These are phyloP conservation scores for Diploptera punctata DNA, from an alignment of 2,888 invertebrate species.

Conservation along the genomic window DNA sequence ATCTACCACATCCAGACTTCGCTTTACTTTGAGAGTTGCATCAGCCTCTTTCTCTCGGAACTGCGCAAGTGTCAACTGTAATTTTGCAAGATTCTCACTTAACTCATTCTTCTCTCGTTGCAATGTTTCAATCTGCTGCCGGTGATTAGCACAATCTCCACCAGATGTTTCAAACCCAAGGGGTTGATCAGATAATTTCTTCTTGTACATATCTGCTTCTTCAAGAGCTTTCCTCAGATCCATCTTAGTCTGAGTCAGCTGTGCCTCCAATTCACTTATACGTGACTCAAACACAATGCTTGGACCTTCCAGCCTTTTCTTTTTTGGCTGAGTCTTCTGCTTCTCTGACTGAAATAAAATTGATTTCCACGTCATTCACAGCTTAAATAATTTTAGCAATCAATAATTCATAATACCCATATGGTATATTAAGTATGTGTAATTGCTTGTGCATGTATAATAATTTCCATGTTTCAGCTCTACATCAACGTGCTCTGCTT, in stretches of 20 bases:
- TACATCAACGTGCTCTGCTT: no score
- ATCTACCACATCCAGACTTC: constrained; percentile 73
- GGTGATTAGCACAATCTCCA: background rate
- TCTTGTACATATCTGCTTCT: constrained; percentile 63
- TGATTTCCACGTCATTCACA: no score
- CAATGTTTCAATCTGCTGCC: constrained; percentile 18
- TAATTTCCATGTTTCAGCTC: background rate
- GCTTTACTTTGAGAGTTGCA: constrained; percentile 68
- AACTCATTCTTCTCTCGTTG: constrained; percentile 69
- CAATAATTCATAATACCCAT: background rate
- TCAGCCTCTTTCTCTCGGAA: constrained; percentile 68
- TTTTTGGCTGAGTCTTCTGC: constrained; percentile 48
- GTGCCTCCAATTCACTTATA: constrained; percentile 84
- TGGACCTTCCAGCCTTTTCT: constrained; percentile 67
- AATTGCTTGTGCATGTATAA: background rate
- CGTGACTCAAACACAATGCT: constrained; percentile 84
- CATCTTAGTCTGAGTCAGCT: constrained; percentile 77
- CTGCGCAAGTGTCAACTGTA: constrained; percentile 69
- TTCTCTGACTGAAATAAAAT: constrained; percentile 36
- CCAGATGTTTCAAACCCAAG: background rate
- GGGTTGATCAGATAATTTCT: constrained; percentile 46
- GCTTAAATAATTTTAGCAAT: background rate
- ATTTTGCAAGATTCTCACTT: constrained; percentile 71
- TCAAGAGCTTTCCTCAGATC: constrained; percentile 76
- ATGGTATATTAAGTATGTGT: constrained; percentile 1